phyloP scores from a whole-genome alignment of 2,888 invertebrate species.

The Glyphotaelius pellucidus region DNA sequence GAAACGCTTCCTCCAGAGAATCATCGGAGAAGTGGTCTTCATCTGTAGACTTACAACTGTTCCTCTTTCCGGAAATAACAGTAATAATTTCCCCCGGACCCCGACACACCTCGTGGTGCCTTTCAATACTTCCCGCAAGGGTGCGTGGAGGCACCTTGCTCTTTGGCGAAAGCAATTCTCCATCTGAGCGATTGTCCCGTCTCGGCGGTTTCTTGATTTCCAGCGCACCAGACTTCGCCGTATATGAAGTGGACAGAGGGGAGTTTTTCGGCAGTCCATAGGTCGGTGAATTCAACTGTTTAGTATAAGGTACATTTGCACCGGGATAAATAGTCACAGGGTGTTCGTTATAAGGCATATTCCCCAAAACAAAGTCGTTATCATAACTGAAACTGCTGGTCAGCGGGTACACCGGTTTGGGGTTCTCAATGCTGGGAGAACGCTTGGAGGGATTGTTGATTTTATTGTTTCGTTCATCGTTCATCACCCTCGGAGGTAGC shows the following conservation, averaged over 20 bases:
- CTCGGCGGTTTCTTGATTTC: slow-evolving; percentile 67
- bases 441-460: slow-evolving; percentile 69
- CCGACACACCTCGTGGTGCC: slow-evolving; percentile 88
- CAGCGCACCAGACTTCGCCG: slow-evolving; percentile 37
- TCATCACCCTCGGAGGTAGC: slow-evolving; percentile 73
- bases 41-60: slow-evolving; percentile 68
- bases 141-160: slow-evolving; percentile 83
- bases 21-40: slow-evolving; percentile 89
- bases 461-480: slow-evolving; percentile 61
- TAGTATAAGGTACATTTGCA: slow-evolving; percentile 73
- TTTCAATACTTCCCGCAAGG: slow-evolving; percentile 84
- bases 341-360: slow-evolving; percentile 80
- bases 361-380: slow-evolving; percentile 72
- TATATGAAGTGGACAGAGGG: slow-evolving; percentile 62
- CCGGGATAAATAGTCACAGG: slow-evolving; percentile 83
- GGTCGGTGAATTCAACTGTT: slow-evolving; percentile 74
- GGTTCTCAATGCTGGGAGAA: slow-evolving; percentile 74
- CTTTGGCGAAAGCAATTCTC: slow-evolving; percentile 73
- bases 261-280: slow-evolving; percentile 73
- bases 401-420: slow-evolving; percentile 67
- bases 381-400: slow-evolving; percentile 73
- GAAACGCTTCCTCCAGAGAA: slow-evolving; percentile 87
- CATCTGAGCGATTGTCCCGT: slow-evolving; percentile 72
- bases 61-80: slow-evolving; percentile 63
- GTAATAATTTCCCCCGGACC: slow-evolving; percentile 74